A percentile compares a stretch with the other conserved stretches of the same genome.
Conservation (phyloP, 2,888 invertebrate genomes). For the Xanthostigma xanthostigma region DNA sequence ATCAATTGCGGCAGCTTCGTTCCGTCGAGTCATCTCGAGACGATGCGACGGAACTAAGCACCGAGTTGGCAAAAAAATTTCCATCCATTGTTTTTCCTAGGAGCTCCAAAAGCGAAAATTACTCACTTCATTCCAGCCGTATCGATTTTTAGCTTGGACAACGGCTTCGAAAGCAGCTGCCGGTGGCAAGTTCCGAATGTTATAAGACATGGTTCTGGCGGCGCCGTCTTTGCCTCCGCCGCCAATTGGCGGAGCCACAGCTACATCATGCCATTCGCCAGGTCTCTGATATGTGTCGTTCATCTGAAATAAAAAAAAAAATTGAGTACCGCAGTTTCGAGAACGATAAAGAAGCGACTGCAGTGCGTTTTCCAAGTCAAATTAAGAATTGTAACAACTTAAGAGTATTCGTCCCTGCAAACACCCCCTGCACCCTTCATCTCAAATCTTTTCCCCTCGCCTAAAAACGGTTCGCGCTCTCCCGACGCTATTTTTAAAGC, state of each 20-base stretch:
- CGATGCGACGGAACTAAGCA: no score
- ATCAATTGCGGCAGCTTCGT: no score
- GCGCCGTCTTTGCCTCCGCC: slow-evolving; percentile 28
- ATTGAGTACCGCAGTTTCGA: not conserved
- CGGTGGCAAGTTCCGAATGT: slow-evolving; percentile 45
- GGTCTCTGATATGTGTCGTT: slow-evolving; percentile 58
- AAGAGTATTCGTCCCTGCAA: no score
- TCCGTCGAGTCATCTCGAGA: no score
- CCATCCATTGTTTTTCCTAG: no score
- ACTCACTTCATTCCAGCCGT: slow-evolving; percentile 54
- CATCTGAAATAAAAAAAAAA: slow-evolving; percentile 31
- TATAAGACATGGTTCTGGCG: slow-evolving; percentile 44
- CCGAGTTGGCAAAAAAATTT: no score
- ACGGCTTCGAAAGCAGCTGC: slow-evolving; percentile 58
- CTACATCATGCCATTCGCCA: slow-evolving; percentile 54
- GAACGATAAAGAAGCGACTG: not conserved
- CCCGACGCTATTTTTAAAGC: no score
- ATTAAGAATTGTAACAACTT: no score
- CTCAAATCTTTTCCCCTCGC: no score
- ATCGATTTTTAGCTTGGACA: slow-evolving; percentile 58
- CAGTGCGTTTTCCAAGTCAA: no score
- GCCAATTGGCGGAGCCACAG: slow-evolving; percentile 33
- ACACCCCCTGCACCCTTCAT: no score
- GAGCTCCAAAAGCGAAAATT: not conserved
- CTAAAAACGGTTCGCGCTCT: no score